Percentiles rank a stretch among this genome's conserved stretches.
phyloP scores from a whole-genome alignment of 2,113 vertebrate species.

The Formicarius rufipectus region DNA sequence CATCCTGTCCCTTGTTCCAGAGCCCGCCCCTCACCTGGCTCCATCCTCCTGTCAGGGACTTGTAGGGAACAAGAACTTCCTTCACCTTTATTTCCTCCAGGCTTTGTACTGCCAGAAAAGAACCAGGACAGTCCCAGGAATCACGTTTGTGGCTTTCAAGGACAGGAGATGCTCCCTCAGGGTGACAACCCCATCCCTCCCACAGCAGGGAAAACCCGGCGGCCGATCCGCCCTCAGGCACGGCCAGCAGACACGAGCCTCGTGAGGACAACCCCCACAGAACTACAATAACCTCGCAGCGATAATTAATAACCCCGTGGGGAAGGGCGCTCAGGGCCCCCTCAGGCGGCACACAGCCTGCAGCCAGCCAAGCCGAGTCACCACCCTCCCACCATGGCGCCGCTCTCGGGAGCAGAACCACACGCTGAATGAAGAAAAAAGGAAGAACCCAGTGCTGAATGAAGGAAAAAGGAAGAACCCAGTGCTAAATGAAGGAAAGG shows the following conservation, averaged over 20 bases:
- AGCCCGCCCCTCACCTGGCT: neutral
- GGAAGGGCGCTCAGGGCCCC: neutral
- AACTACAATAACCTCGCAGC: neutral
- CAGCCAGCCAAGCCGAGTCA: rapidly evolving
- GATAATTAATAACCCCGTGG: neutral
- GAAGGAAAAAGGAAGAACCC: no score
- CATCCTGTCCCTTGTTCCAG: neutral
- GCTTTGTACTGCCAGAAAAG: neutral
- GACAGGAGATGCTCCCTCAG: neutral
- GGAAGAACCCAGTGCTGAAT: no score
- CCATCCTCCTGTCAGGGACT: neutral
- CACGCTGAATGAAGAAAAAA: neutral
- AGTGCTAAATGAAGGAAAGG: neutral
- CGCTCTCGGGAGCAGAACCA: neutral
- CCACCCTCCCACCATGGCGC: rapidly evolving
- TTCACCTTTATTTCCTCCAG: neutral
- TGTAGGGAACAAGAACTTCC: neutral
- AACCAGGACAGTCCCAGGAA: neutral
- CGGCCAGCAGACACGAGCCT: rapidly evolving
- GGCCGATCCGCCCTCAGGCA: neutral
- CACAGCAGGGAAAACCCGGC: neutral
- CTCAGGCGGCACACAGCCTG: rapidly evolving
- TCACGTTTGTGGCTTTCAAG: neutral
- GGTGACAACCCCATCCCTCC: neutral
- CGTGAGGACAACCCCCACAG: neutral